Evolutionary conservation across 2,888 invertebrate species (phyloP).

Genomic region (Bhutanitis thaidina): DNA sequence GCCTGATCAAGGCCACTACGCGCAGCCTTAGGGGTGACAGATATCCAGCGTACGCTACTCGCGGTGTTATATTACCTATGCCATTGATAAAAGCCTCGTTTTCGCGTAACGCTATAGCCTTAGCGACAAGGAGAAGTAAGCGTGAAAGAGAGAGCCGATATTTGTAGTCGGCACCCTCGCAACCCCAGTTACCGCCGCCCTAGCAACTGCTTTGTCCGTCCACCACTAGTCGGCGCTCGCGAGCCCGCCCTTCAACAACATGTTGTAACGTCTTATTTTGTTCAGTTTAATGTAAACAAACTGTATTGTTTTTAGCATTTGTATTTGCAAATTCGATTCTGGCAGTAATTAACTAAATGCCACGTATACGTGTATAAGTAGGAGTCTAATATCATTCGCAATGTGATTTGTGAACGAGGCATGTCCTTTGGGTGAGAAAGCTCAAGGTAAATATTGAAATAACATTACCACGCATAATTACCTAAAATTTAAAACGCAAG

Average conservation of each 20-base stretch:
- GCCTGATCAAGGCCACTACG: slow-evolving; percentile 70
- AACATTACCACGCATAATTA: too few species aligned
- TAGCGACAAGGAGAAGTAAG: slow-evolving; percentile 54
- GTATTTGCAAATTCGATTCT: slow-evolving; percentile 20
- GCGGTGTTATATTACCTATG: slow-evolving; percentile 58
- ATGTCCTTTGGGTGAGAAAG: slow-evolving; percentile 20
- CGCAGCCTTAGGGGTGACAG: slow-evolving; percentile 44
- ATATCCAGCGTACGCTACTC: slow-evolving; percentile 28
- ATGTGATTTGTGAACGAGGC: slow-evolving; percentile 10
- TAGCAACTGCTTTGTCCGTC: slow-evolving; percentile 44
- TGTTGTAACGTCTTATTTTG: slow-evolving; percentile 54
- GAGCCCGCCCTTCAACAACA: slow-evolving; percentile 68
- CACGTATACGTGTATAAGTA: background rate
- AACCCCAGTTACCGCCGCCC: slow-evolving; percentile 53
- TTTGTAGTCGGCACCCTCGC: slow-evolving; percentile 36
- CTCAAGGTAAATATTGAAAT: slow-evolving; percentile 36
- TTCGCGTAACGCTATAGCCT: slow-evolving; percentile 61
- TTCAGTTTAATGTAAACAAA: slow-evolving; percentile 70
- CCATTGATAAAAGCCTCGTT: slow-evolving; percentile 74
- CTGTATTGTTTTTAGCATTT: slow-evolving; percentile 39
- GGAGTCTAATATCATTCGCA: background rate
- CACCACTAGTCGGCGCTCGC: slow-evolving; percentile 72
- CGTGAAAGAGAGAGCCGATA: slow-evolving; percentile 51
- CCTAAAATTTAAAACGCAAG: too few species aligned
- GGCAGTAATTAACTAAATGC: background rate